Evolutionary conservation across 2,797 vertebrate species (phyloP), one percentile per base, ranked within the genome.

Genomic region (Pseudopleuronectes americanus): DNA sequence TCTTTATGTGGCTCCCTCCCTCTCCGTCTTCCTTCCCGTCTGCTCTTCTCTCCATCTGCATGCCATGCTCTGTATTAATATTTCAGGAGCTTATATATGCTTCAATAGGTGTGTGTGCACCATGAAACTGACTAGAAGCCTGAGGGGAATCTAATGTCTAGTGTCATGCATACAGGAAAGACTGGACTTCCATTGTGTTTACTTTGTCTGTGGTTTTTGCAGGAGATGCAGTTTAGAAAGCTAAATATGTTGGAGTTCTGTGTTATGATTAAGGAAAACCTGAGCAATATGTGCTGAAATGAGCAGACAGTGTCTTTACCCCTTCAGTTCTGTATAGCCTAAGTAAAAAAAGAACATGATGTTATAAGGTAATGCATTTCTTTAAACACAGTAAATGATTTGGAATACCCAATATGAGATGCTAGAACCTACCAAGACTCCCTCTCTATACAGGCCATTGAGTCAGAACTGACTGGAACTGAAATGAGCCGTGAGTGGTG

Each of bases 61-160:
- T 61, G 57, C 61, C 22, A 57, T 21, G 51, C 22, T 66, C 58
- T 55, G 48, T 70, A 91, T 93, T 58, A 92, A 94, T 92, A 92
- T 93, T 94, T 94, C 73, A 94, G 83, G 57, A 58, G 70, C 79
- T 93, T 91, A 87, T 90, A 68, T 82, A 79, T 87, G 92, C 90
- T 85, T 90, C 83, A 77, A 63, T 92, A 85, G 76, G 75, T 81
- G 85, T 80, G 79, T 78, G 63, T 57, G 68, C 58, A 73, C 57
- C 74, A 72, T 77, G 68, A 80, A 90, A 81, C 70, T 81, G 86
- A 89, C 76, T 81, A 76, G 60, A 71, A 67, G 61, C 79, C 80
- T 61, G 28, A 53, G 59, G 86, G 76, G 68, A 77, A 62, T 65
- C 68, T 33, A 33, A 52, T 69, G 49, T n/a, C n/a, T n/a, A n/a